Percentiles rank a stretch among this genome's conserved stretches.
phyloP scores from a whole-genome alignment of 2,797 vertebrate genomes.

The Eremophila alpestris region DNA sequence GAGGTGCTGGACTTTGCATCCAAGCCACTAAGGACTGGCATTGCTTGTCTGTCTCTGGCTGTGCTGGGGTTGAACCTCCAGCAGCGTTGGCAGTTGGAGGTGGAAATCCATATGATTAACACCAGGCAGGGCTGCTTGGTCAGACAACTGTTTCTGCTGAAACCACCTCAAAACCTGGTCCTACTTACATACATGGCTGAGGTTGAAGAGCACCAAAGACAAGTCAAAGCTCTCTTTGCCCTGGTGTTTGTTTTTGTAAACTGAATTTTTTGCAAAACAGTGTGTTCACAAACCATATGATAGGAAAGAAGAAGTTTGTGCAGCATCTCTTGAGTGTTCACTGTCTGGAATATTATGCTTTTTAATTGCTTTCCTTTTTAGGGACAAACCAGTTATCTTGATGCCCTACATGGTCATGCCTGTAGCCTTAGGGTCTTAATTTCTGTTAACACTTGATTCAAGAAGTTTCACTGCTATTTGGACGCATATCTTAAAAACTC shows the following conservation, averaged over 20 bases:
- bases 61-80: not conserved
- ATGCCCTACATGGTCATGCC: not conserved
- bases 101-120: not conserved
- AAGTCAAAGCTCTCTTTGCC: not conserved
- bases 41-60: rapidly evolving
- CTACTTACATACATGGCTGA: not conserved
- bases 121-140: not conserved
- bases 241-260: not conserved
- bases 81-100: not conserved
- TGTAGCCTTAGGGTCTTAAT: slow-evolving; percentile 7
- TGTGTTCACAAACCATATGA: not conserved
- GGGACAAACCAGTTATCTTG: not conserved
- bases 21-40: not conserved
- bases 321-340: not conserved
- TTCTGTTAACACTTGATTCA: slow-evolving; percentile 18
- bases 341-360: not conserved
- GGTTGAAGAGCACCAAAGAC: not conserved
- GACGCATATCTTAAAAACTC: not conserved
- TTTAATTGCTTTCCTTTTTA: not conserved
- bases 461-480: slow-evolving; percentile 18
- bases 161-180: not conserved
- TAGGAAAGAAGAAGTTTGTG: rapidly evolving
- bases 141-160: not conserved
- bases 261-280: not conserved
- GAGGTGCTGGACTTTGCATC: not conserved